These are phyloP conservation scores for Nemurella pictetii DNA, from an alignment of 2,888 invertebrate species.

Conservation along the genomic window DNA sequence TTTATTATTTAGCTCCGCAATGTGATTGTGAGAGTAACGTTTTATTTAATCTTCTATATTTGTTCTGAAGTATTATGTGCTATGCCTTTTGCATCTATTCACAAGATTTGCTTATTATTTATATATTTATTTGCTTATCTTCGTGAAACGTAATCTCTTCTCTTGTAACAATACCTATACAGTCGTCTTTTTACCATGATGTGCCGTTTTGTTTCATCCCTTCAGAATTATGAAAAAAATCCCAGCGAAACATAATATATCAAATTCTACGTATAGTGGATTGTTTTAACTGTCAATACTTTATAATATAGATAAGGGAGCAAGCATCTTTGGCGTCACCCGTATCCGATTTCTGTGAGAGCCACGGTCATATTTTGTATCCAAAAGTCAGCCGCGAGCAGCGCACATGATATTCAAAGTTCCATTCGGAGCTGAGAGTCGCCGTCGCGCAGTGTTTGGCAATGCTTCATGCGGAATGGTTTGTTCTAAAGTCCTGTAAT, in stretches of 20 bases:
- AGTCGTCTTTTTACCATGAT: background rate
- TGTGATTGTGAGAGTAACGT: background rate
- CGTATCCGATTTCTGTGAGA: background rate
- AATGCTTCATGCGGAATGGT: slow-evolving; percentile 1
- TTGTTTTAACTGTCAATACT: background rate
- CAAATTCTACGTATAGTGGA: background rate
- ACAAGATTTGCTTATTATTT: background rate
- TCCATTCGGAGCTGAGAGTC: background rate
- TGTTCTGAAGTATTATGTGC: background rate
- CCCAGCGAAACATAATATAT: background rate
- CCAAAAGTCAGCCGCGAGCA: background rate
- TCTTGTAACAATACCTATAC: background rate
- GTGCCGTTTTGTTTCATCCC: background rate
- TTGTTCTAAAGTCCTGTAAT: slow-evolving; percentile 7
- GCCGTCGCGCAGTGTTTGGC: background rate
- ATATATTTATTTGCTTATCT: background rate
- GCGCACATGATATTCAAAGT: background rate
- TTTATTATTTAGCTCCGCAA: too few relatives aligned
- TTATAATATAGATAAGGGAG: background rate
- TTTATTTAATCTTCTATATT: background rate
- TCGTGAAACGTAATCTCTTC: background rate
- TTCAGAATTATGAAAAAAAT: background rate
- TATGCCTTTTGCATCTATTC: background rate
- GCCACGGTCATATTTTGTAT: background rate
- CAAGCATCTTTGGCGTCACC: background rate